A percentile compares a stretch with the other conserved stretches of the same genome.
These are phyloP conservation scores for Zaprionus davidi DNA, from an alignment of 1,140 invertebrate genomes.

Conservation along the genomic window DNA sequence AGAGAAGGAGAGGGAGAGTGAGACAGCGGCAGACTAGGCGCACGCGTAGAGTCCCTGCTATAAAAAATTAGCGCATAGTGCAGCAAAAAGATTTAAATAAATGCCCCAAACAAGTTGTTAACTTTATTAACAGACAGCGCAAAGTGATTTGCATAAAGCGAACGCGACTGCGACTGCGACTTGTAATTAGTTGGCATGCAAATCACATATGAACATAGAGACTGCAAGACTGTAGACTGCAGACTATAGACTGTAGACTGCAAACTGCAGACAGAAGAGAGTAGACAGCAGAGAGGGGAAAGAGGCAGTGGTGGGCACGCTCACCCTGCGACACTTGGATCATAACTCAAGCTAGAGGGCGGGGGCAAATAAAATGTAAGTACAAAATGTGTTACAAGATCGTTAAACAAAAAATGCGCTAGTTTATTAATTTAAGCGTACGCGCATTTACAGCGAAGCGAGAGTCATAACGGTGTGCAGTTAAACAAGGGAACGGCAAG, in stretches of 20 bases:
- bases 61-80: conserved; percentile 49
- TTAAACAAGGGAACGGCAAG: too few relatives aligned
- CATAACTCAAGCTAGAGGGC: conserved; percentile 46
- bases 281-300: not conserved
- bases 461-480: not conserved
- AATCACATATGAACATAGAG: conserved; percentile 38
- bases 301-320: too few relatives aligned
- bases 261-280: not conserved
- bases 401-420: conserved; percentile 25
- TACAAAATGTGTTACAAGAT: conserved; percentile 31
- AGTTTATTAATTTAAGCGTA: conserved; percentile 33
- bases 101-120: conserved; percentile 57
- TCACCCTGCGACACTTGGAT: conserved; percentile 15
- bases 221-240: conserved; percentile 11
- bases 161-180: conserved; percentile 22
- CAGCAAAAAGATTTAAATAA: conserved; percentile 39
- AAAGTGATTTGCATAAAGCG: conserved; percentile 45
- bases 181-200: conserved; percentile 67
- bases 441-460: not conserved
- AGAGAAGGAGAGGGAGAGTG: conserved; percentile 36
- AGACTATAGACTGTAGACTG: not conserved
- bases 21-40: conserved; percentile 11
- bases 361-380: conserved; percentile 21
- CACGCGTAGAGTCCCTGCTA: conserved; percentile 31
- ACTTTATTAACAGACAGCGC: conserved; percentile 58